Evolutionary conservation across 2,888 invertebrate species (phyloP).

Genomic region (Plebejus anna): DNA sequence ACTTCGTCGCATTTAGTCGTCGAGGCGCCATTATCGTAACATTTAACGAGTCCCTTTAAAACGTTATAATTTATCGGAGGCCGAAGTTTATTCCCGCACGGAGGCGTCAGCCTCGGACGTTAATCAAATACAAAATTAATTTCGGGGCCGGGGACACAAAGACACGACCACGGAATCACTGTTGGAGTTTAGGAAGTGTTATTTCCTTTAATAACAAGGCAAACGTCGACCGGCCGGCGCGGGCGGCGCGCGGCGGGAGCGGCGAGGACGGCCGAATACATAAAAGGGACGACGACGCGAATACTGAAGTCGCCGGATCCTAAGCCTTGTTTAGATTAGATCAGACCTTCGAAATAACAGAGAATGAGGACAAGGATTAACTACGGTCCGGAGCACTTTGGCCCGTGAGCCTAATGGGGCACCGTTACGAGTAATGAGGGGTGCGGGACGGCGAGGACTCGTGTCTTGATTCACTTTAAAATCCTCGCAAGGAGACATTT

Average conservation of each 20-base stretch:
- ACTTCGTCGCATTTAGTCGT: slow-evolving; percentile 47
- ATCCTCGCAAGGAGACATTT: slow-evolving; percentile 50
- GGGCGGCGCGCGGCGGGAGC: slow-evolving; percentile 57
- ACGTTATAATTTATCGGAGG: slow-evolving; percentile 25
- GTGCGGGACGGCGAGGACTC: slow-evolving; percentile 54
- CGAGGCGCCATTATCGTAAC: slow-evolving; percentile 50
- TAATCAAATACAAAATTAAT: slow-evolving; percentile 53
- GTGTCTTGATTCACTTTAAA: slow-evolving; percentile 49
- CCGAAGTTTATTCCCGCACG: slow-evolving; percentile 31
- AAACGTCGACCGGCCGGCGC: slow-evolving; percentile 58
- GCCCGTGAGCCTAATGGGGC: slow-evolving; percentile 77
- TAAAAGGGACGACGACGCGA: slow-evolving; percentile 75
- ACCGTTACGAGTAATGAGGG: slow-evolving; percentile 75
- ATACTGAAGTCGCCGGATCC: slow-evolving; percentile 76
- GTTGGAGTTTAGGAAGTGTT: slow-evolving; percentile 69
- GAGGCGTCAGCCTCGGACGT: slow-evolving; percentile 38
- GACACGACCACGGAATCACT: slow-evolving; percentile 59
- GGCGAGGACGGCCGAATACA: slow-evolving; percentile 72
- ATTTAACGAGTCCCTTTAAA: slow-evolving; percentile 38
- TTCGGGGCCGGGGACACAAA: slow-evolving; percentile 54
- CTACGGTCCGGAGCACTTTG: slow-evolving; percentile 77
- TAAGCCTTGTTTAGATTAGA: slow-evolving; percentile 80
- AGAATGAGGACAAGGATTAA: slow-evolving; percentile 80
- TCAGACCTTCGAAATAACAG: slow-evolving; percentile 80
- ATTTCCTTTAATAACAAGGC: slow-evolving; percentile 71